Base-by-base conservation (phyloP, 2,113 vertebrate species). In the Gambusia holbrooki region DNA sequence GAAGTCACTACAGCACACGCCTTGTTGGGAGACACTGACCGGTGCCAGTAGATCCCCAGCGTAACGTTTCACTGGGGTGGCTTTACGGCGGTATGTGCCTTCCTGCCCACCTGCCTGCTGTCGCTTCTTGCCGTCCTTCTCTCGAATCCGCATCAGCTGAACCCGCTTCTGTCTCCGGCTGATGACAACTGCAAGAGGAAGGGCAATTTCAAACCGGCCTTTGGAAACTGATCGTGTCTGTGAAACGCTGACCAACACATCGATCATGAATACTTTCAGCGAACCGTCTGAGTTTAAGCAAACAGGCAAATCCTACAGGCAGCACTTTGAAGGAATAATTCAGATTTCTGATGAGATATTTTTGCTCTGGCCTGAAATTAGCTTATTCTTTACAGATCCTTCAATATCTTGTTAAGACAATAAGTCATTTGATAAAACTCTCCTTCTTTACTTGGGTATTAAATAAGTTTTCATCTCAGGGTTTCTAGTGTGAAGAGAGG, bases 31-130 rank as follows among this genome's bases (percentile, higher is more conserved):
- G 84, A 84, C 79, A 95, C 95, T 96, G 92, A 97, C 96, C 82
- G 96, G 96, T 66, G 96, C 95, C 81, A 97, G 94, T 68, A 96
- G 94, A 81, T 97, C 95, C 74, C 96, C 96, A 63, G 94, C 94
- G 79, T 95, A 96, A 89, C 95, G 94, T 87, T 95, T 85, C 17
- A 93, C 94, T 62, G 93, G 89, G 42, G 92, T 90, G 58, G 95
- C 87, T 88, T 96, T 97, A 82, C 92, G 94, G 25, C 90, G 94
- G 89, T 93, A 96, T 30, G 93, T 94, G 87, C 95, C 95, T 84
- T 96, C 95, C 71, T 94, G 94, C 54, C 93, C 85, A 78, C 89
- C 88, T 82, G 92, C 82, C 86, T 92, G 94, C 88, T 93, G 95
- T 62, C 92, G 92, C 87, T 95, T 95, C 87, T 96, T 96, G 70